Conservation (phyloP, 2,113 vertebrate genomes). For the Campylomormyrus numenius region DNA sequence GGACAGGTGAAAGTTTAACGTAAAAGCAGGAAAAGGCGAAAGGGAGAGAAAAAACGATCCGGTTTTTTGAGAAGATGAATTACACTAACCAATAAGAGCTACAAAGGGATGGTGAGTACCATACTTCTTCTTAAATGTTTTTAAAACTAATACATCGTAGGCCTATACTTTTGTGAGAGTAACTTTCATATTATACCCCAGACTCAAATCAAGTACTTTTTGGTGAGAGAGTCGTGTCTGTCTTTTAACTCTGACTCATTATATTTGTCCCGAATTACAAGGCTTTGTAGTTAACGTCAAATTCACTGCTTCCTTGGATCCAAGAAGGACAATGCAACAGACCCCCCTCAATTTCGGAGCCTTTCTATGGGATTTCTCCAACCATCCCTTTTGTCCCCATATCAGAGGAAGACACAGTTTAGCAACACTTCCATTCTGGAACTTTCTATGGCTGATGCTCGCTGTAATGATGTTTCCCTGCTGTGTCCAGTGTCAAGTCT, state of each 20-base stretch:
- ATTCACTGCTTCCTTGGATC: slow-evolving; percentile 30
- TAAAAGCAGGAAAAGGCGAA: not conserved
- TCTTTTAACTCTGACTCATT: slow-evolving; percentile 24
- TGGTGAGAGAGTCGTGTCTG: not conserved
- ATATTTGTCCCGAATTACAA: slow-evolving; percentile 34
- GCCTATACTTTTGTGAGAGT: not conserved
- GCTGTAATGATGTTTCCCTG: slow-evolving; percentile 57
- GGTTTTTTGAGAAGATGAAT: not conserved
- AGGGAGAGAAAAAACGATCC: not conserved
- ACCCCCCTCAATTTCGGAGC: slow-evolving; percentile 44
- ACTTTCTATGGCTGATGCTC: slow-evolving; percentile 53
- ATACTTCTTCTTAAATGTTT: not conserved
- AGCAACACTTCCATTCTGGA: slow-evolving; percentile 40
- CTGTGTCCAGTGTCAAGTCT: slow-evolving; percentile 57
- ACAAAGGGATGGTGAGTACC: slow-evolving; percentile 1
- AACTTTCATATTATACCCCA: not conserved
- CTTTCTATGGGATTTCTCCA: slow-evolving; percentile 44
- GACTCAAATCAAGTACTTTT: not conserved
- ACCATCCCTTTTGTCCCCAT: slow-evolving; percentile 32
- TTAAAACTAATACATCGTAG: not conserved
- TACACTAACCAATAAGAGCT: not conserved
- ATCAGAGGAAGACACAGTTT: slow-evolving; percentile 37
- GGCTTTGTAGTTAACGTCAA: slow-evolving; percentile 38
- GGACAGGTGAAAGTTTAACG: not conserved
- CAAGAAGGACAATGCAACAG: slow-evolving; percentile 65